A percentile compares a stretch with the other conserved stretches of the same genome.
These are phyloP conservation scores for Crax fasciolata DNA, from an alignment of 2,797 vertebrate genomes.

Conservation along the genomic window DNA sequence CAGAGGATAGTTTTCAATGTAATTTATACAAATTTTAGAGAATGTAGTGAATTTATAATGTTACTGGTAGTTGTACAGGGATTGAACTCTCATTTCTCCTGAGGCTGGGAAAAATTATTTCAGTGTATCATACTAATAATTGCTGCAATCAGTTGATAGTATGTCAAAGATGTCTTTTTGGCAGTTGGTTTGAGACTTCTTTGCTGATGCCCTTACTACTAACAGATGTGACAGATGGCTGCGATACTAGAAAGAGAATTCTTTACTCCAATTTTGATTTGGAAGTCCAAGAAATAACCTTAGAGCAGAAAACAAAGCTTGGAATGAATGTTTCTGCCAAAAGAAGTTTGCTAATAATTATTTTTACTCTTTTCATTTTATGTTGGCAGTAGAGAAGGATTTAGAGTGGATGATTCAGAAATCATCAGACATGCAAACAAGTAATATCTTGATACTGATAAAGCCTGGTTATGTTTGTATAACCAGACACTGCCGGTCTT, in stretches of 20 bases:
- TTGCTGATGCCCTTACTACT: background rate
- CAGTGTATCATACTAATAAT: background rate
- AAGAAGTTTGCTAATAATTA: background rate
- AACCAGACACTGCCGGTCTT: background rate
- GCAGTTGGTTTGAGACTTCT: background rate
- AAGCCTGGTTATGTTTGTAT: background rate
- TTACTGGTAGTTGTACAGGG: background rate
- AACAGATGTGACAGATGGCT: background rate
- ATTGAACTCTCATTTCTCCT: background rate
- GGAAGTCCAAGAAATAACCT: background rate
- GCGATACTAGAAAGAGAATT: background rate
- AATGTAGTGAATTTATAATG: background rate
- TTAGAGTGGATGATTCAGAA: background rate
- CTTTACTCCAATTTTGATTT: background rate
- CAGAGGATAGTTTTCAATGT: background rate
- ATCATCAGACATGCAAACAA: background rate
- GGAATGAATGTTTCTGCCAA: background rate
- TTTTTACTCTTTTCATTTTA: background rate
- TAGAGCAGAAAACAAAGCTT: background rate
- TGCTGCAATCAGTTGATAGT: background rate
- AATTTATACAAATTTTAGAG: background rate
- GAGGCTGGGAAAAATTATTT: background rate
- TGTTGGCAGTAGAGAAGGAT: background rate
- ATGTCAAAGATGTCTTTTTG: background rate
- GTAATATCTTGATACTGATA: background rate